Evolutionary conservation across 2,888 invertebrate species (phyloP), one percentile per base, ranked within the genome.

Genomic region (Lasioglossum marginatum): DNA sequence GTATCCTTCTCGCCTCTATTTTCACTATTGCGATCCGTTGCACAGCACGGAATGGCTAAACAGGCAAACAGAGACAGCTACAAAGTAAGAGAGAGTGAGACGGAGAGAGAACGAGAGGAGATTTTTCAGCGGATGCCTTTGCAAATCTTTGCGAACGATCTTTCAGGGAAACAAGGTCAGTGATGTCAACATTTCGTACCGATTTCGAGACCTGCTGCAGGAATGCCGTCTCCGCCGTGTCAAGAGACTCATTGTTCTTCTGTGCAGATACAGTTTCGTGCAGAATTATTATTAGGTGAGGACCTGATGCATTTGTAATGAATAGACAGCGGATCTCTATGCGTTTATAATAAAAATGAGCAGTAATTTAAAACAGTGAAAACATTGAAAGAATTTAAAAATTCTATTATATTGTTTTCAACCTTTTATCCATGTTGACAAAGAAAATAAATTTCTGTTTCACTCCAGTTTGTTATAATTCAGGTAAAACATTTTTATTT

Each of bases 101-200:
- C 23, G 6, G 16, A 16, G 16, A 31, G 43, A 66, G 40, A 37
- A 48, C 23, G 37, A 60, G 27, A 43, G 74, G 31, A 43, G 77
- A 12, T 52, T 76, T 60, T 48, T 66, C 37, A 68, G 12, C 34
- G 45, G 63, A 43, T 60, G 70, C 60, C 72, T 74, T 57, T 82
- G 77, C 85, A 90, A 87, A 87, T 77, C 78, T 52, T 82, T 60
- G 34, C 81, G 52, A 79, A 75, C 74, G 37, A 83, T 82, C 66
- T 82, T 80, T 84, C 72, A 45, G 68, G 82, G 70, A 92, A 92
- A 92, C 87, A 92, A 93, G 93, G 92, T 93, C 92, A 91, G 84
- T 88, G 81, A 90, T 86, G 82, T 82, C 79, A 77, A 80, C n/a
- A 31, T 75, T 77, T 71, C 23, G 37, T 73, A 23, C 27, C 23